These are phyloP conservation scores for Stenodera caucasica DNA, from an alignment of 2,888 invertebrate species.

Conservation along the genomic window DNA sequence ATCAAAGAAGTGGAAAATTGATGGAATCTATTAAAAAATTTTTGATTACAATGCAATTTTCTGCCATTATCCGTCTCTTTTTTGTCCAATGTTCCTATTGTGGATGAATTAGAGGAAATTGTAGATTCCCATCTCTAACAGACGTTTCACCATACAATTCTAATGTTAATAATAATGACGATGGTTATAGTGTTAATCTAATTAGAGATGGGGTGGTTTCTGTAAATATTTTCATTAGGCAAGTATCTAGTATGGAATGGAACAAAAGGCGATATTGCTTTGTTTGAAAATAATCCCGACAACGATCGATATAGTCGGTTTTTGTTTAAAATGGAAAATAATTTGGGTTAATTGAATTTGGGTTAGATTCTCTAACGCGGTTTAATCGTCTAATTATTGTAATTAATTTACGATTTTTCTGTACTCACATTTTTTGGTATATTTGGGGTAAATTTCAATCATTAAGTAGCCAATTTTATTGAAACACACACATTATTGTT, in stretches of 20 bases:
- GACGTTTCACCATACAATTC: no score
- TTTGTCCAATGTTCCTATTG: background rate
- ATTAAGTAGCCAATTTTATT: background rate
- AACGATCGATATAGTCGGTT: background rate
- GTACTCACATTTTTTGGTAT: background rate
- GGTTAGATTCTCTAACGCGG: no score
- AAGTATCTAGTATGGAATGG: background rate
- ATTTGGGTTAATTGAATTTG: background rate
- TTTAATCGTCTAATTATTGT: no score
- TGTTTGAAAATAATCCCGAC: background rate
- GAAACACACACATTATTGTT: background rate
- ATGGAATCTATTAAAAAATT: no score
- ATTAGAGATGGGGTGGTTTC: no score
- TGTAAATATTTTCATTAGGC: no score
- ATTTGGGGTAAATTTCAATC: background rate
- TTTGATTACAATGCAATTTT: background rate
- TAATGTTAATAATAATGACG: background rate
- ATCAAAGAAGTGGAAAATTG: no score
- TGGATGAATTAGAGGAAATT: slow-evolving; percentile 1
- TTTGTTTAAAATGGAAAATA: background rate
- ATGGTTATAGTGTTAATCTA: background rate
- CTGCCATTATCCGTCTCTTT: background rate
- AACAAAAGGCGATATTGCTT: background rate
- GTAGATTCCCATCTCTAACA: no score
- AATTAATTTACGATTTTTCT: no score